Evolutionary conservation across 2,888 invertebrate species (phyloP), one percentile per base, ranked within the genome.

Genomic region (Drosophila bunnanda): DNA sequence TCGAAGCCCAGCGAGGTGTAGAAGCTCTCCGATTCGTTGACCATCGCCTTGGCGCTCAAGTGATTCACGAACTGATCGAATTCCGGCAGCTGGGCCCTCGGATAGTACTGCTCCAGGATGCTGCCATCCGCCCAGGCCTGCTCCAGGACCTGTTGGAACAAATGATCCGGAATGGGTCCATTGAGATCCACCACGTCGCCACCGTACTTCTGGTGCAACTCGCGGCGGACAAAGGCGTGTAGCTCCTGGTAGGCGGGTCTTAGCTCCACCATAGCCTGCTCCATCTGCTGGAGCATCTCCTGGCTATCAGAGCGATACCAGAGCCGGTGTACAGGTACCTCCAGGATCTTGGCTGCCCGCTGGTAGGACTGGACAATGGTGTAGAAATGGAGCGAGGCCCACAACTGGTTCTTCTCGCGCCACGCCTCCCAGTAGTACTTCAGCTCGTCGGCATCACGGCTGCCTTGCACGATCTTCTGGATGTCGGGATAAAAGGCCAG

Each of bases 81-180:
- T 0, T 91, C 91, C 0, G 92, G 91, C 15, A 92, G 71, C 4
- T 89, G 83, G 43, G 67, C 79, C 38, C 88, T 82, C 1, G 92
- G 91, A 38, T 88, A 92, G 48, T 84, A 82, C 0, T 80, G 58
- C 20, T 92, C 92, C 38, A 92, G 82, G 10, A 92, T 79, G 70
- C 92, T 92, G 41, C 86, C 90, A 22, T 80, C 74, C 2, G 88
- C 88, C 92, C 92, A 92, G 13, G 90, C 91, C 72, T 92, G 92
- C 30, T 89, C 88, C 1, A 92, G 58, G 0, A 92, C 91, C 74
- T 92, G 92, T 64, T 96, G 96, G 75, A 96, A 92, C 13, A 96
- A 92, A 93, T 96, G 96, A 20, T 95, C 96, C 0, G 96, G 96
- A 61, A 96, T 96, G 0, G 96, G 95, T 52, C 96, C 96, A 69